phyloP scores from a whole-genome alignment of 2,888 invertebrate genomes.

The Ochropacha duplaris region DNA sequence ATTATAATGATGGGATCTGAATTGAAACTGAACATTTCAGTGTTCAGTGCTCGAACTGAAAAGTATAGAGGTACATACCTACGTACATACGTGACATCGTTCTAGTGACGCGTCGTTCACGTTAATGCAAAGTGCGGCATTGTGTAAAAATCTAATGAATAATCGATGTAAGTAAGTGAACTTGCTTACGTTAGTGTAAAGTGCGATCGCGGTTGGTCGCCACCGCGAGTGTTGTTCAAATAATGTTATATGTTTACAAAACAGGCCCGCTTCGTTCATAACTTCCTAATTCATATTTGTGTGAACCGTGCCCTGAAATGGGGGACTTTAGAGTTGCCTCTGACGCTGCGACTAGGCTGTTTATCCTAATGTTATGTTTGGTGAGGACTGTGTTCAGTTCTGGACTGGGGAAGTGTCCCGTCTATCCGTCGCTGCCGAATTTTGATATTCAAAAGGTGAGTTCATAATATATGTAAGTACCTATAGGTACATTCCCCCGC shows the following conservation, averaged over 20 bases:
- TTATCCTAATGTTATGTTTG: constrained; percentile 49
- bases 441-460: constrained; percentile 86
- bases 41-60: too few species aligned
- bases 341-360: constrained; percentile 37
- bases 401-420: constrained; percentile 87
- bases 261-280: constrained; percentile 17
- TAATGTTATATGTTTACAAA: constrained; percentile 44
- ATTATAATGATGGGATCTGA: too few species aligned
- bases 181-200: constrained; percentile 21
- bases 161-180: constrained; percentile 16
- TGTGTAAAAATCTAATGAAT: constrained; percentile 4
- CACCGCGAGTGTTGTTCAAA: constrained; percentile 35
- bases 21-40: too few species aligned
- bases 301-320: constrained; percentile 45
- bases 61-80: too few species aligned
- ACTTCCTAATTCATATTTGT: background rate
- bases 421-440: constrained; percentile 85
- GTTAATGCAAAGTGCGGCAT: background rate
- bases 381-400: constrained; percentile 55
- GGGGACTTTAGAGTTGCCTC: constrained; percentile 61
- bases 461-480: background rate
- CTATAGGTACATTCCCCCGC: constrained; percentile 18
- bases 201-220: constrained; percentile 17
- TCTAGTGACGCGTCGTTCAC: background rate
- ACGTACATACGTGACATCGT: background rate